Percentiles rank a stretch among this genome's conserved stretches.
These are phyloP conservation scores for Alca torda DNA, from an alignment of 2,797 vertebrate genomes.

Conservation along the genomic window DNA sequence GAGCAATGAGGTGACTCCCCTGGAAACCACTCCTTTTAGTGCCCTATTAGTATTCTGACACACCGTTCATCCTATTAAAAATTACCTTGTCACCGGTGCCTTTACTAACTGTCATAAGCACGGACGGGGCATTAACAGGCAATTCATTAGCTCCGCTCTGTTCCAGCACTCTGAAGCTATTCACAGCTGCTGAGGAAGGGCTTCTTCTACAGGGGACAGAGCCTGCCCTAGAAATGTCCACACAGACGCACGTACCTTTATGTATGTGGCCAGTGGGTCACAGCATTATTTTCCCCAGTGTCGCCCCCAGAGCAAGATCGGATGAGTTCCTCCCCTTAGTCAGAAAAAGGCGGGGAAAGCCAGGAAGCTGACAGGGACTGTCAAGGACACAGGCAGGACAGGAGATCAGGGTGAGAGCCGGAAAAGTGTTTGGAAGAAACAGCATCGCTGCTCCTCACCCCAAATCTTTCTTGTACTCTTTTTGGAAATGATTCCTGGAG, in stretches of 20 bases:
- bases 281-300: neutral
- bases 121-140: conserved; percentile 34
- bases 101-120: conserved; percentile 49
- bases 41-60: conserved; percentile 68
- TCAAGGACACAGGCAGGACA: neutral
- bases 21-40: conserved; percentile 38
- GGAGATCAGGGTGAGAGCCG: neutral
- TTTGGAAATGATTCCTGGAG: neutral
- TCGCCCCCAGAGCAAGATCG: neutral
- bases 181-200: neutral
- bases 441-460: neutral
- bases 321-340: neutral
- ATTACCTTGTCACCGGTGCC: conserved; percentile 46
- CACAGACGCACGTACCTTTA: neutral
- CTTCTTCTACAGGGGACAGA: neutral
- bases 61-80: conserved; percentile 43
- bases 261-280: neutral
- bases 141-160: conserved; percentile 33
- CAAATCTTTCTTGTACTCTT: neutral
- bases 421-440: neutral
- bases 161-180: neutral
- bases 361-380: neutral
- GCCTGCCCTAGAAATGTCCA: neutral
- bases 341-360: neutral
- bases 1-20: conserved; percentile 23